Evolutionary conservation across 2,888 invertebrate genomes (phyloP), one percentile per base, ranked within the genome.

Genomic region (Platycnemis pennipes): DNA sequence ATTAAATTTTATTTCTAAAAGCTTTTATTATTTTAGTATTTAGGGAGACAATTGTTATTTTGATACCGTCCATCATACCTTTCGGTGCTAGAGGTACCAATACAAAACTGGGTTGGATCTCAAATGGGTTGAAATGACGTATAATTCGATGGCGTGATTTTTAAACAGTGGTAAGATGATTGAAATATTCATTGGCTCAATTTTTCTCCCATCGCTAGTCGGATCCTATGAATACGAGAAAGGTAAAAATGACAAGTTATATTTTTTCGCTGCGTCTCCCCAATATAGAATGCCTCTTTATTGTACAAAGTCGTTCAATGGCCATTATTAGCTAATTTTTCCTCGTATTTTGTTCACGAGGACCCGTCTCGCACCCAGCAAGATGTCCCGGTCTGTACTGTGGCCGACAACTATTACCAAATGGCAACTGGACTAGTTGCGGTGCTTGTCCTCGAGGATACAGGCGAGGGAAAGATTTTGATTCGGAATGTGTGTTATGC

Each of bases 401-500:
- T 96, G 99, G 99, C 2, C 97, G 98, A 94, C 97, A 97, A 56
- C 96, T 97, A 94, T 96, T 97, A 2, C 97, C 97, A 11, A 97
- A 98, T 97, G 98, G 97, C 69, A 97, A 97, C 56, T 98, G 98
- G 97, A 98, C 98, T 95, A 98, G 97, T 22, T 99, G 99, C 96
- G 99, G 99, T 0, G 98, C 98, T 0, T 99, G 99, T 95, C 98
- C 98, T 0, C 97, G 99, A 95, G 99, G 99, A 0, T 99, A 97
- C 95, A 95, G 96, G 91, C 97, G 98, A 53, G 98, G 98, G 87
- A 98, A 98, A 95, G 96, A 97, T 0, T 97, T 97, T 0, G 96
- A 96, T 31, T 98, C 98, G 94, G 97, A 98, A 85, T 99, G 99
- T 96, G 96, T 97, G 37, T 97, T 97, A 2, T 99, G 99, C 96